Base-by-base conservation (phyloP, 2,888 invertebrate genomes). In the Litoditis marina region DNA sequence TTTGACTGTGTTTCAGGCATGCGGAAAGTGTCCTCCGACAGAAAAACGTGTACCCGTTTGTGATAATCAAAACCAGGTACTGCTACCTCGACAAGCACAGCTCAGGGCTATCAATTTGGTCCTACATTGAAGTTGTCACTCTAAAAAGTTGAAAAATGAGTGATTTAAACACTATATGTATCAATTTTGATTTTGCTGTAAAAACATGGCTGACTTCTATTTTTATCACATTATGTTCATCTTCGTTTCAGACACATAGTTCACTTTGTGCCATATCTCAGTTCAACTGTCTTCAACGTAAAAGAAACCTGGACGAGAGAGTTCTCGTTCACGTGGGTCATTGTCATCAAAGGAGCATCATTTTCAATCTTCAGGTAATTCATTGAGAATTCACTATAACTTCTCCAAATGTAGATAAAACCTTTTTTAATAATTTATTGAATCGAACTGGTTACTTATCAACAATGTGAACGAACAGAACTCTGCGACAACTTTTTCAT, bases 241-340 rank as follows among this genome's bases (percentile, higher is more conserved):
- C n/a, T n/a, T 28, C 28, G 8, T 63, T 72, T 61, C 65, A 73
- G 64, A 80, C 80, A 0, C 78, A 79, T 52, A 42, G 61, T 31
- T 71, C 65, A 39, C 46, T 77, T 1, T 80, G 80, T 51, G 63
- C 58, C 0, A 71, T 80, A 31, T 77, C 79, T 19, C 68, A 69
- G 55, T 78, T 70, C 73, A 80, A 80, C 60, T 80, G 80, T 54
- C 63, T 73, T 28, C 69, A 65, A 42, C 57, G 72, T 16, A 59
- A 60, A 34, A 57, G 57, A 31, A 59, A 64, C 6, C 50, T 60
- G 25, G 75, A 78, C 34, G 76, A 77, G 39, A 55, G 76, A 5
- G 74, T 80, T 36, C 58, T 80, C 13, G 76, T 76, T 19, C 79
- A 80, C 46, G 63, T 80, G 16, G 79, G 80, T 36, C 57, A 64